phyloP scores from a whole-genome alignment of 2,113 vertebrate species.

The Varanus salvator region DNA sequence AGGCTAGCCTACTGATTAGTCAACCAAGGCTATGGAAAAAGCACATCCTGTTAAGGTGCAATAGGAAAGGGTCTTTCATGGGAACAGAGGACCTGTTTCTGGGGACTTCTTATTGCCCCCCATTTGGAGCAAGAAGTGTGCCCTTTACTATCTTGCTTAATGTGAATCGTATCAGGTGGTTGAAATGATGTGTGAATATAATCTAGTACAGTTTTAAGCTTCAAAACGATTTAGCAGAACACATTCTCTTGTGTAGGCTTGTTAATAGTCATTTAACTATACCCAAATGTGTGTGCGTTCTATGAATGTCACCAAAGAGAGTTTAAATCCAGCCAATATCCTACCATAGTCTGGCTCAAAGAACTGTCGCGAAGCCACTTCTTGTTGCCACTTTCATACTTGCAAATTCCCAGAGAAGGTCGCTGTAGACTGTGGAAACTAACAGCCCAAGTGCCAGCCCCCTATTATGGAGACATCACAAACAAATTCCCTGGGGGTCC shows the following conservation, averaged over 20 bases:
- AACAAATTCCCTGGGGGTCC: conserved; percentile 35
- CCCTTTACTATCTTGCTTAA: background rate
- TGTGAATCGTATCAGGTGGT: background rate
- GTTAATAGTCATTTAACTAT: background rate
- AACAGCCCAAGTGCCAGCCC: conserved; percentile 46
- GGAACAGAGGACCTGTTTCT: background rate
- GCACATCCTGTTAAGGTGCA: background rate
- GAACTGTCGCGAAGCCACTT: conserved; percentile 44
- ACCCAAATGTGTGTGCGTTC: background rate
- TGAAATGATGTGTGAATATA: background rate
- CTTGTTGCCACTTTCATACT: conserved; percentile 48
- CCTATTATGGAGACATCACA: conserved; percentile 39
- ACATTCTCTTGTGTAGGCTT: background rate
- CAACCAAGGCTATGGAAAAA: background rate
- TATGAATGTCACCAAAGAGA: background rate
- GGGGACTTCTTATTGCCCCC: background rate
- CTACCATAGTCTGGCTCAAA: background rate
- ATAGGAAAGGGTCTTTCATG: background rate
- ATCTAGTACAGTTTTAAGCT: background rate
- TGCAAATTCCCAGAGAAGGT: conserved; percentile 53
- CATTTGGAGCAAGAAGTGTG: background rate
- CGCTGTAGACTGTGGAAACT: conserved; percentile 47
- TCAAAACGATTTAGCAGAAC: background rate
- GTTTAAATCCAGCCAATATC: background rate
- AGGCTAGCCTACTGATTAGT: background rate